phyloP scores from a whole-genome alignment of 1,140 invertebrate genomes.

The Bombus confusus region DNA sequence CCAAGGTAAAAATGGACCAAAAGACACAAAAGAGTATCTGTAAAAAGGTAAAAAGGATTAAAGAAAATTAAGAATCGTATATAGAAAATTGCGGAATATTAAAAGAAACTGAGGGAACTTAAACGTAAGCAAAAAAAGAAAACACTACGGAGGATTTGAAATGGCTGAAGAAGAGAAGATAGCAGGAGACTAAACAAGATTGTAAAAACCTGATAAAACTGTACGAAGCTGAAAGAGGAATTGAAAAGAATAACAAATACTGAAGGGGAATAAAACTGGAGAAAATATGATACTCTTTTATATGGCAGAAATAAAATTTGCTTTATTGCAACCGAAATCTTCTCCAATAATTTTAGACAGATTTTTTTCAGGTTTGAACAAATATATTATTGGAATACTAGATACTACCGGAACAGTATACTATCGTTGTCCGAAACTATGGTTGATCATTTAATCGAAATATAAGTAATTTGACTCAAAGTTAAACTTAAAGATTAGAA shows the following conservation, averaged over 20 bases:
- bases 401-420: too few relatives aligned
- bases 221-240: neutral
- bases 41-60: neutral
- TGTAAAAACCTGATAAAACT: slow-evolving; percentile 2
- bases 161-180: neutral
- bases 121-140: neutral
- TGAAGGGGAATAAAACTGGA: neutral
- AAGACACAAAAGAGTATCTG: too few relatives aligned
- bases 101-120: neutral
- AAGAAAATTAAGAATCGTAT: too few relatives aligned
- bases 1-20: neutral
- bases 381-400: too few relatives aligned
- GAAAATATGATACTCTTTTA: neutral
- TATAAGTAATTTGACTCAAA: too few relatives aligned
- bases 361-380: too few relatives aligned
- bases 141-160: neutral
- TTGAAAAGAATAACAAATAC: neutral
- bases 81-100: neutral
- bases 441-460: too few relatives aligned
- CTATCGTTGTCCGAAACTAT: too few relatives aligned
- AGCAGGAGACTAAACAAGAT: neutral
- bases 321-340: too few relatives aligned
- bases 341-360: too few relatives aligned
- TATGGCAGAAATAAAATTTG: neutral
- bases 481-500: too few relatives aligned